Evolutionary conservation across 2,888 invertebrate genomes (phyloP).

Genomic region (Eristalis arbustorum): DNA sequence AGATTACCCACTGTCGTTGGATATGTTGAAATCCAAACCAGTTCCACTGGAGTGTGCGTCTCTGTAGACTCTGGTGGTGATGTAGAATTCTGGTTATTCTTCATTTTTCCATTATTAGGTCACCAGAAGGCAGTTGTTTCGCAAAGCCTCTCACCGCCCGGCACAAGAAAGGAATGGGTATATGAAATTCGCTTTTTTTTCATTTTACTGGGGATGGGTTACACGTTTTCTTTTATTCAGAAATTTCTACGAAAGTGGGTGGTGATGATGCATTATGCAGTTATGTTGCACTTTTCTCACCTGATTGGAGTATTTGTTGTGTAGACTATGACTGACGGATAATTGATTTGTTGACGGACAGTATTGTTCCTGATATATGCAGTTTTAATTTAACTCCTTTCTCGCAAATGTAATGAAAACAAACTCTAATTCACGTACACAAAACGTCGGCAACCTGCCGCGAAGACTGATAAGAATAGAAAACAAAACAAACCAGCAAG

Average conservation of each 20-base stretch:
- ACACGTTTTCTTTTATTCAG: not conserved
- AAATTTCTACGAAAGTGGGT: slow-evolving; percentile 30
- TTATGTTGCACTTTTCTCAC: slow-evolving; percentile 12
- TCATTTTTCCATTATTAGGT: slow-evolving; percentile 70
- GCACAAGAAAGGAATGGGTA: not conserved
- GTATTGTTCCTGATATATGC: not conserved
- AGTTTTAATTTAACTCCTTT: not conserved
- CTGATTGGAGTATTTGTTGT: not conserved
- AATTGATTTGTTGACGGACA: not conserved
- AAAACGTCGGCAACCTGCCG: slow-evolving; percentile 36
- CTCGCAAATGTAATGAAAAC: slow-evolving; percentile 1
- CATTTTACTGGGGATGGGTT: not conserved
- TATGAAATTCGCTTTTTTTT: slow-evolving; percentile 1
- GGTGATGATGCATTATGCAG: not conserved
- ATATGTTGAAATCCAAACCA: slow-evolving; percentile 48
- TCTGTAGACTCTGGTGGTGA: slow-evolving; percentile 19
- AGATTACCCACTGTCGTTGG: slow-evolving; percentile 29
- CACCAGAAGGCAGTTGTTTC: slow-evolving; percentile 39
- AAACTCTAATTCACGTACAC: slow-evolving; percentile 27
- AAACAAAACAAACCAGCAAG: slow-evolving; percentile 60
- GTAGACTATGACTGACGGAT: not conserved
- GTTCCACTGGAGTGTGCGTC: slow-evolving; percentile 44
- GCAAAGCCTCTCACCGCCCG: not conserved
- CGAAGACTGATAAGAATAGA: slow-evolving; percentile 55
- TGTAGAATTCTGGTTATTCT: slow-evolving; percentile 62